These are phyloP conservation scores for Callyntrura sp. DNA, from an alignment of 2,888 invertebrate species.

Conservation along the genomic window DNA sequence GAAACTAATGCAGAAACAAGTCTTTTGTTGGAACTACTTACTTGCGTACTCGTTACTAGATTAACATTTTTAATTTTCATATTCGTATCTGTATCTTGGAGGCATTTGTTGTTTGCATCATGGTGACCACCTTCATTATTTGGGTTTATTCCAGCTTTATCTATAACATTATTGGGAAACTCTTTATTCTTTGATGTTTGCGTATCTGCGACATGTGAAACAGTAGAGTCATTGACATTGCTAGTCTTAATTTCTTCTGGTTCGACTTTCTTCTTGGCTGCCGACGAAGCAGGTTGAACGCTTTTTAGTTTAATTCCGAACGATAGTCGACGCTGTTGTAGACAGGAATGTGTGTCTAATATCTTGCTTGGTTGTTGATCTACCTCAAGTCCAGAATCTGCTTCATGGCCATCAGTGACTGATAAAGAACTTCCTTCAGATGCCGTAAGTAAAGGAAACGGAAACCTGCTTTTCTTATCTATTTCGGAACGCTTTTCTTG, in stretches of 20 bases:
- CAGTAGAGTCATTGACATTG: background rate
- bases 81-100: background rate
- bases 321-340: slow-evolving; percentile 55
- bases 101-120: background rate
- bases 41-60: background rate
- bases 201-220: background rate
- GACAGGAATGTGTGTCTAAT: background rate
- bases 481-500: slow-evolving; percentile 80
- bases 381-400: background rate
- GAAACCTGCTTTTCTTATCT: slow-evolving; percentile 82
- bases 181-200: background rate
- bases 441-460: slow-evolving; percentile 60
- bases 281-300: background rate
- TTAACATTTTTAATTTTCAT: background rate
- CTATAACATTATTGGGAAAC: background rate
- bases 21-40: background rate
- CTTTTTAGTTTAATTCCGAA: slow-evolving; percentile 61
- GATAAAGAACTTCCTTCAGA: slow-evolving; percentile 1
- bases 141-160: no score
- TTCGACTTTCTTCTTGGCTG: background rate
- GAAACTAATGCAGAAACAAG: slow-evolving; percentile 56
- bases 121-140: background rate
- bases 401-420: background rate
- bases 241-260: background rate
- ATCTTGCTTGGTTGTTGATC: background rate